Evolutionary conservation across 2,888 invertebrate genomes (phyloP), one percentile per base, ranked within the genome.

Genomic region (Campoplex capitator): DNA sequence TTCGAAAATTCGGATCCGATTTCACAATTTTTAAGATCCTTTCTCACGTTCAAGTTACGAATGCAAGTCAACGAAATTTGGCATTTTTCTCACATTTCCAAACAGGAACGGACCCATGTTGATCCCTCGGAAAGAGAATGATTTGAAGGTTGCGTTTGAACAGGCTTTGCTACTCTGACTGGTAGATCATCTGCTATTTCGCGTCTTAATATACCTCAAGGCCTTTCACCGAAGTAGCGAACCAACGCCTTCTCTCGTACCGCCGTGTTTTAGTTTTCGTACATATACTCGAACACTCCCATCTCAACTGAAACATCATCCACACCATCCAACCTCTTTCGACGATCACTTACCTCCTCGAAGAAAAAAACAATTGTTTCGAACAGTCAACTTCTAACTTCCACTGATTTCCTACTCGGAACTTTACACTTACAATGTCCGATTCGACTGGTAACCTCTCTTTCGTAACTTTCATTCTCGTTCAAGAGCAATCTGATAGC

Each of bases 201-300:
- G 85, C 92, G 91, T 92, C 93, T 93, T 94, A 94, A 94, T 94
- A 94, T 94, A 94, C 91, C 89, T 85, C 54, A 78, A 84, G 85
- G 92, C 94, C 94, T 94, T 94, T 94, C 94, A 94, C 94, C 92
- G 92, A 91, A 90, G 87, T 83, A 84, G 83, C 87, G 70, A 76
- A 42, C 56, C 45, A 62, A 85, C 83, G 89, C 91, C 88, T 84
- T 87, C 88, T 32, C 83, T 45, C 78, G 48, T 70, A 73, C 28
- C 38, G 58, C 75, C 1, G 45, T 45, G 28, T 62, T 42, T 23
- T 11, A n/a, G 23, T 38, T 68, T 75, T 75, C 23, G 58, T 62
- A 48, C 28, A n/a, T 62, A 23, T 45, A 23, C 62, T 62, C n/a
- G 42, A 75, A 32, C 38, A 58, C 62, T 28, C 56, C 82, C 82